These are phyloP conservation scores for Notothenia coriiceps DNA, from an alignment of 2,113 vertebrate species.

Conservation along the genomic window DNA sequence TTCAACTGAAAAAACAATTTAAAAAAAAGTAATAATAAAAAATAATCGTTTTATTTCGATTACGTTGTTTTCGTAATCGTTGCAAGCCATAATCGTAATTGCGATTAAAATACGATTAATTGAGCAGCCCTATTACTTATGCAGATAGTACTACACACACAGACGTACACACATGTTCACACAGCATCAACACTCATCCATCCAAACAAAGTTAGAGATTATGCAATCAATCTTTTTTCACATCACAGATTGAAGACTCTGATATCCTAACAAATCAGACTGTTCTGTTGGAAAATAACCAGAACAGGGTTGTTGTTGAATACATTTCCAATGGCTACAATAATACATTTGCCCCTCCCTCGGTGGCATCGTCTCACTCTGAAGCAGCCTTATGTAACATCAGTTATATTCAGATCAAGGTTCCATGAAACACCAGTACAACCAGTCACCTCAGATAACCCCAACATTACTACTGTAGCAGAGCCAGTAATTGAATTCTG, in stretches of 20 bases:
- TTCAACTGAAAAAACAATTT: no score
- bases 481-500: constrained; percentile 55
- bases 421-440: constrained; percentile 36
- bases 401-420: constrained; percentile 47
- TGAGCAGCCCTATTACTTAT: not conserved
- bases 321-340: constrained; percentile 12
- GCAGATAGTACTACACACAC: constrained; percentile 26
- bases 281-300: not conserved
- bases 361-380: constrained; percentile 14
- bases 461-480: constrained; percentile 28
- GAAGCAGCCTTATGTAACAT: constrained; percentile 57
- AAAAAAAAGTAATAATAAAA: no score
- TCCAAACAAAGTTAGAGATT: constrained; percentile 46
- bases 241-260: constrained; percentile 18
- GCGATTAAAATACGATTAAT: no score
- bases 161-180: constrained; percentile 17
- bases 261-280: not conserved
- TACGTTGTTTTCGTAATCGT: no score
- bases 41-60: no score
- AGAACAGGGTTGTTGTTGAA: constrained; percentile 4
- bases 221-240: constrained; percentile 26
- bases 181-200: constrained; percentile 27
- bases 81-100: no score
- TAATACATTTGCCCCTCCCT: constrained; percentile 14
- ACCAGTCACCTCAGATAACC: constrained; percentile 58